These are phyloP conservation scores for Zosterops japonicus DNA, from an alignment of 2,113 vertebrate species.

Conservation along the genomic window DNA sequence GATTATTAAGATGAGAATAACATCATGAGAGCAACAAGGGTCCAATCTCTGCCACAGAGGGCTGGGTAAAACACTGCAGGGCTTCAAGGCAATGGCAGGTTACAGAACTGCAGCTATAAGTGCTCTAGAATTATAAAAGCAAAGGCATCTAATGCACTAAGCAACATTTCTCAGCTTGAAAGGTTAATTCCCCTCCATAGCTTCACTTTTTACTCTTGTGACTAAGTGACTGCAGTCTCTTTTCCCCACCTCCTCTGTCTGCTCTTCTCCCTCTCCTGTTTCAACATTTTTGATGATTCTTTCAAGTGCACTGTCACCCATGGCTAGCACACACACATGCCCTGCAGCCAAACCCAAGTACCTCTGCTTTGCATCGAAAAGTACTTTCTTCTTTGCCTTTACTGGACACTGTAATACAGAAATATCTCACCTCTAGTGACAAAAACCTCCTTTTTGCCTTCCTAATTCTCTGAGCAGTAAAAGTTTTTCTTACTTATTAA, in stretches of 20 bases:
- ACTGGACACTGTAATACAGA: neutral
- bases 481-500: neutral
- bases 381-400: neutral
- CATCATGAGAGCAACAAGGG: neutral
- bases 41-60: neutral
- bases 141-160: neutral
- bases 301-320: neutral
- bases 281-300: neutral
- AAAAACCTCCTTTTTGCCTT: neutral
- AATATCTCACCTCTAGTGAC: neutral
- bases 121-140: neutral
- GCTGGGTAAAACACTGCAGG: neutral
- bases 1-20: neutral
- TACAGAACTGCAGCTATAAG: neutral
- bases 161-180: neutral
- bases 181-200: neutral
- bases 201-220: neutral
- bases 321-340: neutral
- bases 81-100: neutral
- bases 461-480: neutral
- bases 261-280: neutral
- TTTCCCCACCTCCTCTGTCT: neutral
- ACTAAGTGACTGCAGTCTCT: neutral
- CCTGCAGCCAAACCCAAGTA: neutral
- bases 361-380: neutral